These are phyloP conservation scores for Agonum fuliginosum DNA, from an alignment of 2,888 invertebrate species.

Conservation along the genomic window DNA sequence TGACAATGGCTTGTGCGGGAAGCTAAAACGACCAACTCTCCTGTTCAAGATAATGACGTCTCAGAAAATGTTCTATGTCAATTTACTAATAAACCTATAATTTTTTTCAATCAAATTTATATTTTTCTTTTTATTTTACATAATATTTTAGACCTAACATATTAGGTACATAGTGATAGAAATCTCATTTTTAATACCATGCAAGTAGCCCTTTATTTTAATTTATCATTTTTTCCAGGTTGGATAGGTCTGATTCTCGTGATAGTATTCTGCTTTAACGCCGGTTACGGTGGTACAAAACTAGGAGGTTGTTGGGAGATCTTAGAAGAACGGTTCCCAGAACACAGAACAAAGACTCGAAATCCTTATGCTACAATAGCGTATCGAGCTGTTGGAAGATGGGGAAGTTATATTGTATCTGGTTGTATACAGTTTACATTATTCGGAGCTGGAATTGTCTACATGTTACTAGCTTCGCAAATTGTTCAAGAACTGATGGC, in stretches of 20 bases:
- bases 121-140: too few relatives aligned
- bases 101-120: too few relatives aligned
- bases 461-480: conserved; percentile 80
- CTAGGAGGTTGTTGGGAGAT: conserved; percentile 83
- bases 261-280: conserved; percentile 76
- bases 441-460: conserved; percentile 81
- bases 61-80: too few relatives aligned
- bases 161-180: too few relatives aligned
- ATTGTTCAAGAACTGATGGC: conserved; percentile 77
- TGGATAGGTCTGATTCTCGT: conserved; percentile 80
- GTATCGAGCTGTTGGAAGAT: conserved; percentile 77
- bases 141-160: too few relatives aligned
- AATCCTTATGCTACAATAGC: conserved; percentile 84
- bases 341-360: conserved; percentile 76
- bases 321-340: conserved; percentile 79
- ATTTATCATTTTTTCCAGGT: conserved; percentile 71
- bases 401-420: conserved; percentile 78
- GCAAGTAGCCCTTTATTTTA: too few relatives aligned
- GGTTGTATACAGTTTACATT: conserved; percentile 79
- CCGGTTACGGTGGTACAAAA: conserved; percentile 80
- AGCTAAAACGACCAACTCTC: too few relatives aligned
- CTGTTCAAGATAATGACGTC: too few relatives aligned
- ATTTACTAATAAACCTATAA: too few relatives aligned
- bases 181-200: too few relatives aligned
- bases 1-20: too few relatives aligned